These are phyloP conservation scores for Archilochus colubris DNA, from an alignment of 2,113 vertebrate species.

Conservation along the genomic window DNA sequence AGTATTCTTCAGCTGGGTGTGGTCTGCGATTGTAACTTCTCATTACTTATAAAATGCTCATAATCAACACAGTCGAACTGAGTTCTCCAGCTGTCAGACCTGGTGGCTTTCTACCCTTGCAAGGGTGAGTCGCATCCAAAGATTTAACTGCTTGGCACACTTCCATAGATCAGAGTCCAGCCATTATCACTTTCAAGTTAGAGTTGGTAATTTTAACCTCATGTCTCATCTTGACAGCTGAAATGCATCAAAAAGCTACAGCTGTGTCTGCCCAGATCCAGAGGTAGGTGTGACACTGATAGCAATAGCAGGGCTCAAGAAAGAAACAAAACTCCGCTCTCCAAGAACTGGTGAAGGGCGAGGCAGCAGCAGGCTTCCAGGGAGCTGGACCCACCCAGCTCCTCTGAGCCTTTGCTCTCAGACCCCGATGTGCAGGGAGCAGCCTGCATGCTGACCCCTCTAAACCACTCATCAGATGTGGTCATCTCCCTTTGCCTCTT, in stretches of 20 bases:
- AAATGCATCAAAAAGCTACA: not conserved
- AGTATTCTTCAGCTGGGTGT: not conserved
- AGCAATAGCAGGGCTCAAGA: not conserved
- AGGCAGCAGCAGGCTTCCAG: not conserved
- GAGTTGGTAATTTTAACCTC: not conserved
- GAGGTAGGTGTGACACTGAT: not conserved
- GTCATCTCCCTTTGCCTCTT: not conserved
- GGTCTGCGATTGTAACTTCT: not conserved
- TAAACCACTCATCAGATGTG: not conserved
- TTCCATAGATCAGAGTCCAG: not conserved
- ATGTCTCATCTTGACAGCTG: not conserved
- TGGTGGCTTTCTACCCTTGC: not conserved
- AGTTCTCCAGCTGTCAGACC: not conserved
- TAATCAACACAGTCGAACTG: rapidly evolving
- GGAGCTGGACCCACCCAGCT: rapidly evolving
- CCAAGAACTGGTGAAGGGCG: not conserved
- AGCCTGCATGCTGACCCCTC: not conserved
- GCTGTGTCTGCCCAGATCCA: not conserved
- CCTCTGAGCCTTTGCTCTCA: not conserved
- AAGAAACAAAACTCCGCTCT: rapidly evolving
- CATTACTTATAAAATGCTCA: not conserved
- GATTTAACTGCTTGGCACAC: rapidly evolving
- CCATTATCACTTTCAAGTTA: not conserved
- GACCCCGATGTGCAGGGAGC: not conserved
- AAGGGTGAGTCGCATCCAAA: not conserved